phyloP scores from a whole-genome alignment of 1,140 invertebrate genomes.

The Ips typographus region DNA sequence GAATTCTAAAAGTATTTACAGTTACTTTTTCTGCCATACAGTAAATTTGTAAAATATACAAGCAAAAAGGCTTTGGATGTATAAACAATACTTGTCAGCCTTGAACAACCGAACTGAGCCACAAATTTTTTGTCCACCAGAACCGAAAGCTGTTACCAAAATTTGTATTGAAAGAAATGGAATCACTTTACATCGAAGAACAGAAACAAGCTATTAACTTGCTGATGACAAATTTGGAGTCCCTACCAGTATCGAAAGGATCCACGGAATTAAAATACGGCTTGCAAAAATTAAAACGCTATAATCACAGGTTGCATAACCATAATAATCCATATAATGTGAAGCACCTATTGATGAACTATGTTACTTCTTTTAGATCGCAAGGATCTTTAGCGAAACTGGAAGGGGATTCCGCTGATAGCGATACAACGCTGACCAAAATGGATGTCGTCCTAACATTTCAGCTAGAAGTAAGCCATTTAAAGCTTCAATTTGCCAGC shows the following conservation, averaged over 20 bases:
- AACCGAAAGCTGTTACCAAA: slow-evolving; percentile 97
- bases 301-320: slow-evolving; percentile 85
- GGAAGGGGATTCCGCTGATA: slow-evolving; percentile 88
- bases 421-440: slow-evolving; percentile 89
- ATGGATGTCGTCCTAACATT: slow-evolving; percentile 96
- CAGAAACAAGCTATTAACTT: slow-evolving; percentile 96
- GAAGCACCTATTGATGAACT: slow-evolving; percentile 54
- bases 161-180: slow-evolving; percentile 99
- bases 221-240: slow-evolving; percentile 98
- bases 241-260: slow-evolving; percentile 95
- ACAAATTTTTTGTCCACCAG: slow-evolving; percentile 56
- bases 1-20: no score
- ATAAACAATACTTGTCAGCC: not conserved
- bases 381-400: slow-evolving; percentile 92
- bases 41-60: no score
- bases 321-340: slow-evolving; percentile 54
- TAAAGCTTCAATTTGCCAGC: not conserved
- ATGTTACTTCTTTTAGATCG: slow-evolving; percentile 67
- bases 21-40: no score
- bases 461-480: slow-evolving; percentile 82
- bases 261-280: slow-evolving; percentile 97
- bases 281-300: slow-evolving; percentile 89
- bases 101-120: not conserved
- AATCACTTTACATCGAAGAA: slow-evolving; percentile 98
- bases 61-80: not conserved